Evolutionary conservation across 2,888 invertebrate genomes (phyloP).

Genomic region (Lordiphosa fenestrarum): DNA sequence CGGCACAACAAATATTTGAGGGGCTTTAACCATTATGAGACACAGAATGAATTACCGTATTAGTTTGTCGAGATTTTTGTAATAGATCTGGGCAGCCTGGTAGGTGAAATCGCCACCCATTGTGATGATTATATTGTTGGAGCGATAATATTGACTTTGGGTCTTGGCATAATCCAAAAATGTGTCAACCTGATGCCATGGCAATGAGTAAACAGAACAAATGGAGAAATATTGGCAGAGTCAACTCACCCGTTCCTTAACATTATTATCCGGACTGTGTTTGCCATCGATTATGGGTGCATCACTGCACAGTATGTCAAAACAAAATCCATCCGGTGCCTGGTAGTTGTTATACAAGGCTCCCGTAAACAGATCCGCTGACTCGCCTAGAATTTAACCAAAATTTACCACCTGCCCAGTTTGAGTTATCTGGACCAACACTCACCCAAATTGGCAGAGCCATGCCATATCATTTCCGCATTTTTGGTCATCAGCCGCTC

Average conservation of each 20-base stretch:
- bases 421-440: not conserved
- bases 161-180: slow-evolving; percentile 83
- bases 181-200: slow-evolving; percentile 71
- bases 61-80: slow-evolving; percentile 90
- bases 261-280: slow-evolving; percentile 90
- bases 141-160: slow-evolving; percentile 84
- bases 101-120: slow-evolving; percentile 97
- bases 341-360: slow-evolving; percentile 90
- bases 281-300: slow-evolving; percentile 92
- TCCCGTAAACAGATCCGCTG: slow-evolving; percentile 88
- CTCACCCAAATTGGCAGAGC: slow-evolving; percentile 86
- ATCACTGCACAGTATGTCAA: slow-evolving; percentile 91
- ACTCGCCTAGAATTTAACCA: slow-evolving; percentile 32
- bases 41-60: slow-evolving; percentile 82
- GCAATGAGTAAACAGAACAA: slow-evolving; percentile 12
- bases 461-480: slow-evolving; percentile 93
- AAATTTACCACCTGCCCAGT: too few species aligned
- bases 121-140: slow-evolving; percentile 89
- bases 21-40: slow-evolving; percentile 22
- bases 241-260: slow-evolving; percentile 84
- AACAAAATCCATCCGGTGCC: slow-evolving; percentile 95
- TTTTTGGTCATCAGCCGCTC: slow-evolving; percentile 82
- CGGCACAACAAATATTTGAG: slow-evolving; percentile 14
- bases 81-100: slow-evolving; percentile 90
- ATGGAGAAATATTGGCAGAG: not conserved